Percentiles rank a stretch among this genome's conserved stretches.
phyloP scores from a whole-genome alignment of 2,888 invertebrate genomes.

The Agonopterix alstromeriana region DNA sequence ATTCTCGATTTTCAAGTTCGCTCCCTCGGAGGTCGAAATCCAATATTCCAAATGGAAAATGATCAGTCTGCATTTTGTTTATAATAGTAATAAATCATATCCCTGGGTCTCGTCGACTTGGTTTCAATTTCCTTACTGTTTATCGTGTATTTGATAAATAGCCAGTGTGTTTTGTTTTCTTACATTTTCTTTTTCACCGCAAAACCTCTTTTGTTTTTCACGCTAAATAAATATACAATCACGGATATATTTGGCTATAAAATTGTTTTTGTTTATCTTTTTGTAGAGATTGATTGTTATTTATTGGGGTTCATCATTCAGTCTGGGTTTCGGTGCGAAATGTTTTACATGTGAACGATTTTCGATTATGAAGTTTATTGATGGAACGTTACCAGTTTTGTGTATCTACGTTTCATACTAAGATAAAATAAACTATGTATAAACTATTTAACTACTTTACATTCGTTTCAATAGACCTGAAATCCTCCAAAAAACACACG shows the following conservation, averaged over 20 bases:
- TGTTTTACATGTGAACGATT: conserved; percentile 1
- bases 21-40: conserved; percentile 53
- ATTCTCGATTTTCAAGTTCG: conserved; percentile 23
- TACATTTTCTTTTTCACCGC: conserved; percentile 35
- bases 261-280: conserved; percentile 61
- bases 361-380: too few species aligned
- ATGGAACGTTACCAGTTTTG: too few species aligned
- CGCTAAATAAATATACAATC: conserved; percentile 66
- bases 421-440: too few species aligned
- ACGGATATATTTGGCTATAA: conserved; percentile 57
- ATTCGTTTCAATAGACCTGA: too few species aligned
- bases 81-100: conserved; percentile 71
- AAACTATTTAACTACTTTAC: too few species aligned
- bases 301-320: conserved; percentile 44
- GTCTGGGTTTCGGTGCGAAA: conserved; percentile 13
- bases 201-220: conserved; percentile 47
- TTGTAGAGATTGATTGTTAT: conserved; percentile 51
- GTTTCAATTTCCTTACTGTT: conserved; percentile 74
- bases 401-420: too few species aligned
- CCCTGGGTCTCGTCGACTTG: conserved; percentile 60
- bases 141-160: conserved; percentile 73
- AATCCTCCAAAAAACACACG: too few species aligned
- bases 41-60: conserved; percentile 64
- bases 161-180: conserved; percentile 54
- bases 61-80: conserved; percentile 71